phyloP scores from a whole-genome alignment of 1,140 invertebrate genomes.

The Limonius californicus region DNA sequence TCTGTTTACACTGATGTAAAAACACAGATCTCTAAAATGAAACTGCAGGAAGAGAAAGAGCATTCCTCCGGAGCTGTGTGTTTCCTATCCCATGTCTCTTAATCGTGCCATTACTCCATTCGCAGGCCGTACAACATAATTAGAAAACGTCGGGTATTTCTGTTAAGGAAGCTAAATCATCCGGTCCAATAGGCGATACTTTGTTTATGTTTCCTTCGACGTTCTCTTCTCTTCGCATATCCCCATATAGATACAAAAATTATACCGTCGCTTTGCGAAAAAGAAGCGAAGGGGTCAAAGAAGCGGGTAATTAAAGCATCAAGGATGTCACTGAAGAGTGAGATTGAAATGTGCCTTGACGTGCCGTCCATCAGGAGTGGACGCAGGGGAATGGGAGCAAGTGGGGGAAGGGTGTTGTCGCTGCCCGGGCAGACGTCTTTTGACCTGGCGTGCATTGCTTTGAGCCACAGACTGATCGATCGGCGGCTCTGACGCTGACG shows the following conservation, averaged over 20 bases:
- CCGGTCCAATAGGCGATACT: too few relatives aligned
- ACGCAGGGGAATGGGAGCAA: slow-evolving; percentile 11
- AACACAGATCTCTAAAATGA: too few relatives aligned
- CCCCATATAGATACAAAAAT: too few relatives aligned
- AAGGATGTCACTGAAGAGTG: slow-evolving; percentile 36
- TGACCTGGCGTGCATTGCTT: slow-evolving; percentile 48
- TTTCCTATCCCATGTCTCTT: too few relatives aligned
- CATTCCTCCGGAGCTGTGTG: too few relatives aligned
- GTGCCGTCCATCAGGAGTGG: slow-evolving; percentile 35
- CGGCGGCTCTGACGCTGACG: slow-evolving; percentile 46
- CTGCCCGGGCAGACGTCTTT: slow-evolving; percentile 49
- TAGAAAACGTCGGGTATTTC: too few relatives aligned
- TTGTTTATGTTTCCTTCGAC: too few relatives aligned
- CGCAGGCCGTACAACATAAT: too few relatives aligned
- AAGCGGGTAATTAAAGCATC: slow-evolving; percentile 46
- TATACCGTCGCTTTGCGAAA: slow-evolving; percentile 15
- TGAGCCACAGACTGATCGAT: slow-evolving; percentile 49
- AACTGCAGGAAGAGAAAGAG: too few relatives aligned
- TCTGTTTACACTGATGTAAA: too few relatives aligned
- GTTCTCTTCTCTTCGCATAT: slow-evolving; percentile 2
- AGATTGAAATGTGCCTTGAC: slow-evolving; percentile 44
- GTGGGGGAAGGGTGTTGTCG: slow-evolving; percentile 36
- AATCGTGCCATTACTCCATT: too few relatives aligned
- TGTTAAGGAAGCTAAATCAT: too few relatives aligned
- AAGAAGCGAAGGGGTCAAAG: background rate